Conservation (phyloP, 2,888 invertebrate species). For the Sclerodermus sp. region DNA sequence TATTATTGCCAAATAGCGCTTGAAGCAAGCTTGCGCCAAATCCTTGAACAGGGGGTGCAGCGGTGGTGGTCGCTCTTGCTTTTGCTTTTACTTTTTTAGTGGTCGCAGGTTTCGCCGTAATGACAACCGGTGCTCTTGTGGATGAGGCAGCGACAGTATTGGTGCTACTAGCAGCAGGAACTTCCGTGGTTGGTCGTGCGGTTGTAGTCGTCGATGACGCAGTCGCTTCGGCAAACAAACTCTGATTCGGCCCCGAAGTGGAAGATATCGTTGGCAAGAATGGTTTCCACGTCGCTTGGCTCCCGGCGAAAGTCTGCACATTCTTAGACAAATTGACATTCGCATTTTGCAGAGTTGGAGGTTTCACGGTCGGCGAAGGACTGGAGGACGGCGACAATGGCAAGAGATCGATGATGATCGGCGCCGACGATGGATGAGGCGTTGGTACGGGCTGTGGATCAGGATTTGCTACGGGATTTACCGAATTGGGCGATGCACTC, state of each 20-base stretch:
- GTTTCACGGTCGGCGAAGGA: too few species aligned
- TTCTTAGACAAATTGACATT: too few species aligned
- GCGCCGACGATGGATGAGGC: conserved; percentile 24
- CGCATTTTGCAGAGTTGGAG: too few species aligned
- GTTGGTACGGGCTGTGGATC: conserved; percentile 9
- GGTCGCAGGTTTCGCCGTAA: conserved; percentile 31
- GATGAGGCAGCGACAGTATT: conserved; percentile 30
- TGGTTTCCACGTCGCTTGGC: too few species aligned
- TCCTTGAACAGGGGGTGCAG: conserved; percentile 45
- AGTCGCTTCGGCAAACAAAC: conserved; percentile 7
- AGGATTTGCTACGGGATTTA: background rate
- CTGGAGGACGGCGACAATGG: conserved; percentile 19
- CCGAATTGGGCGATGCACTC: conserved; percentile 35
- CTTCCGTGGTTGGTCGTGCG: conserved; percentile 1
- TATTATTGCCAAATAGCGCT: conserved; percentile 45
- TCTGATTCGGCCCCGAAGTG: background rate
- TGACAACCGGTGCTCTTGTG: conserved; percentile 28
- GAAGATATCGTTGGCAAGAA: conserved; percentile 2
- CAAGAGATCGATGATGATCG: conserved; percentile 45
- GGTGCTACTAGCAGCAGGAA: conserved; percentile 8
- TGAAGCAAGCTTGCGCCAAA: conserved; percentile 44
- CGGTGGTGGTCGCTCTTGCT: too few species aligned
- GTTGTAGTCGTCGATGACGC: conserved; percentile 13
- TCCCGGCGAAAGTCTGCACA: too few species aligned
- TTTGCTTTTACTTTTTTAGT: conserved; percentile 44